A percentile compares a stretch with the other conserved stretches of the same genome.
phyloP scores from a whole-genome alignment of 1,140 invertebrate species.

The Sitophilus oryzae region DNA sequence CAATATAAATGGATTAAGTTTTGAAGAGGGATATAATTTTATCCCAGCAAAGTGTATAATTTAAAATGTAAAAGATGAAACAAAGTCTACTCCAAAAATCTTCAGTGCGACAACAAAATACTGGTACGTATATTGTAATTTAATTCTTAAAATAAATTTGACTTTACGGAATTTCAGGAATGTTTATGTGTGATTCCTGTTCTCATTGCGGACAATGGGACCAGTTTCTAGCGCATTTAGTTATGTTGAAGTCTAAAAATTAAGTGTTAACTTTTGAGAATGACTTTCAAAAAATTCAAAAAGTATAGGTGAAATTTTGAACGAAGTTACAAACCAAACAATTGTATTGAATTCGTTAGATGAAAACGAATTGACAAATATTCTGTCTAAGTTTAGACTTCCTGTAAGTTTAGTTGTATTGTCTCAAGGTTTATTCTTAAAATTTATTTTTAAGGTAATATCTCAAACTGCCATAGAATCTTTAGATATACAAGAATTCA shows the following conservation, averaged over 20 bases:
- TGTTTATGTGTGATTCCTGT: slow-evolving; percentile 59
- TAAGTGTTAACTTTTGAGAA: slow-evolving; percentile 40
- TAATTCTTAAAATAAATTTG: slow-evolving; percentile 11
- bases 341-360: slow-evolving; percentile 41
- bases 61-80: too few species aligned
- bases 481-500: slow-evolving; percentile 35
- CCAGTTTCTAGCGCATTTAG: slow-evolving; percentile 49
- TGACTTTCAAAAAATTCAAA: slow-evolving; percentile 38
- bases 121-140: too few species aligned
- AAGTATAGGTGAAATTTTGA: slow-evolving; percentile 41
- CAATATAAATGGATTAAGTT: slow-evolving; percentile 40
- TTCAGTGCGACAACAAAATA: slow-evolving; percentile 40
- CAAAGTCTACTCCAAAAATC: too few species aligned
- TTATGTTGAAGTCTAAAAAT: slow-evolving; percentile 41
- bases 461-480: slow-evolving; percentile 36
- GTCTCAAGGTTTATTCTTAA: background rate
- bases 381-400: slow-evolving; percentile 52
- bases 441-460: slow-evolving; percentile 39
- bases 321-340: slow-evolving; percentile 45
- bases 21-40: slow-evolving; percentile 57
- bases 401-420: slow-evolving; percentile 45
- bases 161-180: slow-evolving; percentile 47
- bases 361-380: slow-evolving; percentile 41
- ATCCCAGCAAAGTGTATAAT: too few species aligned
- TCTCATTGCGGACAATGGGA: slow-evolving; percentile 54